Conservation (phyloP, 2,888 invertebrate species). For the Agrochola macilenta region DNA sequence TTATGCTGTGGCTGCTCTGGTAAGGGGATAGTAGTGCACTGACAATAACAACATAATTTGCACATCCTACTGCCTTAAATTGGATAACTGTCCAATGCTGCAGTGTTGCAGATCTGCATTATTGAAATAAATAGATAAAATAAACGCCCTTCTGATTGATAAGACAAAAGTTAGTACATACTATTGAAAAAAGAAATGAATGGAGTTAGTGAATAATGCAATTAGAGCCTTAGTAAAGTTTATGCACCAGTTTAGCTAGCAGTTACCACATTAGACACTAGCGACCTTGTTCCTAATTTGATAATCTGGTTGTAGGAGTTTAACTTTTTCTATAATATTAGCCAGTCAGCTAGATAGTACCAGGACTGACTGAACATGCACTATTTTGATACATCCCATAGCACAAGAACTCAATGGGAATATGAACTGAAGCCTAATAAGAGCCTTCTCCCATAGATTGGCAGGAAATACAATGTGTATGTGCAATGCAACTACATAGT, state of each 20-base stretch:
- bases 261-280: neutral
- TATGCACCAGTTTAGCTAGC: neutral
- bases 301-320: neutral
- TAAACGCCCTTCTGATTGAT: neutral
- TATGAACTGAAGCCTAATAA: neutral
- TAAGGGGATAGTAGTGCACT: slow-evolving; percentile 20
- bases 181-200: neutral
- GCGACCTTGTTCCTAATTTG: neutral
- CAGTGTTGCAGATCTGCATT: neutral
- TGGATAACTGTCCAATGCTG: slow-evolving; percentile 44
- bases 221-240: neutral
- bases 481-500: neutral
- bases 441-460: neutral
- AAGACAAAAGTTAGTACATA: neutral
- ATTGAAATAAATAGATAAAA: slow-evolving; percentile 8
- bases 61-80: slow-evolving; percentile 46
- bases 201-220: neutral
- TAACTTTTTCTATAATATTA: neutral
- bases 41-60: slow-evolving; percentile 37
- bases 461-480: neutral
- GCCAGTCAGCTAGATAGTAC: neutral
- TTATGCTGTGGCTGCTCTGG: neutral
- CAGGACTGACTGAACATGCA: neutral
- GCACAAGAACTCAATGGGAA: neutral
- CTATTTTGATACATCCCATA: neutral